Conservation (phyloP, 2,113 vertebrate species). For the Galbula dea region DNA sequence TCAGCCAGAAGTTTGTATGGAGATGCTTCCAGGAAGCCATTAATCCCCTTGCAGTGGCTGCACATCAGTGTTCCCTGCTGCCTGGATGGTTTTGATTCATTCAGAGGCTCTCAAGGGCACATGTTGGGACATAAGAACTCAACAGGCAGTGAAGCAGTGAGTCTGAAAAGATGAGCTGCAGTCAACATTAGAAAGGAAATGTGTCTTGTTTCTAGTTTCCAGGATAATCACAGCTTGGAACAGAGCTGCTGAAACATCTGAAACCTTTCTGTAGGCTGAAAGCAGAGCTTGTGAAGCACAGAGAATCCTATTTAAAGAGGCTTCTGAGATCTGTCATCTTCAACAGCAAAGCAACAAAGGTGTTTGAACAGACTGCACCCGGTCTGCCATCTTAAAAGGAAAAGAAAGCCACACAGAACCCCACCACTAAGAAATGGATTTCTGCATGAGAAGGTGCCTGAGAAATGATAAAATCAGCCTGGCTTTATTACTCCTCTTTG, state of each 20-base stretch:
- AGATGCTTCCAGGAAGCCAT: background rate
- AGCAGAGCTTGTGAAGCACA: constrained; percentile 8
- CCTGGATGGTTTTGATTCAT: background rate
- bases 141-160: background rate
- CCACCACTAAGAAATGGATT: background rate
- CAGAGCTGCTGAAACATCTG: background rate
- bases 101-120: constrained; percentile 7
- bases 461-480: background rate
- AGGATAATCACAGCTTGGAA: constrained; percentile 32
- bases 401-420: background rate
- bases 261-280: background rate
- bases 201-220: background rate
- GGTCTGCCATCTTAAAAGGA: background rate
- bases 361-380: background rate
- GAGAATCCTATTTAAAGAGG: background rate
- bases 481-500: background rate
- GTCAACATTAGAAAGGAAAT: background rate
- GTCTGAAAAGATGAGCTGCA: constrained; percentile 8
- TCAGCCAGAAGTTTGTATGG: background rate
- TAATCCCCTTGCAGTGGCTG: background rate
- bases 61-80: background rate
- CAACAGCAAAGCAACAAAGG: background rate
- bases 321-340: background rate
- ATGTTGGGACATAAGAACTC: background rate
- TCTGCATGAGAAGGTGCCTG: background rate